phyloP scores from a whole-genome alignment of 1,140 invertebrate species.

The Drosophila aff. region DNA sequence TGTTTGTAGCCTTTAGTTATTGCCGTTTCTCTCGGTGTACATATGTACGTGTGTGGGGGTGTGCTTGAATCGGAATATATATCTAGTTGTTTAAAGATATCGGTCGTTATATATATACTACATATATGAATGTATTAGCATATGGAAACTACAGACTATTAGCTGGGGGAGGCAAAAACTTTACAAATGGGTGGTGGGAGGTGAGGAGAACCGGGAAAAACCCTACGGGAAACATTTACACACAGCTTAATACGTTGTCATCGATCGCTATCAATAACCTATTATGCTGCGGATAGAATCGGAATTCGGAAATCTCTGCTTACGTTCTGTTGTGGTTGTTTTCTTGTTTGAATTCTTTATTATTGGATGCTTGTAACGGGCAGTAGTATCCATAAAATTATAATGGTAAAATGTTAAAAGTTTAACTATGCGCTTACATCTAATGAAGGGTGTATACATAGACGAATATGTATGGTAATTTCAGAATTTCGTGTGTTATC shows the following conservation, averaged over 20 bases:
- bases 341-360: constrained; percentile 84
- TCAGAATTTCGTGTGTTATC: constrained; percentile 47
- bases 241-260: constrained; percentile 41
- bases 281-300: constrained; percentile 16
- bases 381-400: constrained; percentile 85
- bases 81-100: constrained; percentile 75
- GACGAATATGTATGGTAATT: constrained; percentile 82
- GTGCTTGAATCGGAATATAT: constrained; percentile 77
- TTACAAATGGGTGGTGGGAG: constrained; percentile 50
- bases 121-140: constrained; percentile 78
- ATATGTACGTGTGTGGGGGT: constrained; percentile 37
- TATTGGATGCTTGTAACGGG: constrained; percentile 85
- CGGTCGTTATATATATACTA: constrained; percentile 58
- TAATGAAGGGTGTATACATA: constrained; percentile 85
- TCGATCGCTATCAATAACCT: constrained; percentile 12
- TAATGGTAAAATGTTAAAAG: constrained; percentile 85
- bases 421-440: constrained; percentile 85
- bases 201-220: constrained; percentile 36
- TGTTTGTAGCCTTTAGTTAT: not conserved
- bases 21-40: constrained; percentile 23
- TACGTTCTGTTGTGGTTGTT: constrained; percentile 9
- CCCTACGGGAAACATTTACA: constrained; percentile 69
- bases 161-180: constrained; percentile 52
- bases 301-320: constrained; percentile 18
- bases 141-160: constrained; percentile 73